These are phyloP conservation scores for Bactericera cockerelli DNA, from an alignment of 1,140 invertebrate genomes.

Conservation along the genomic window DNA sequence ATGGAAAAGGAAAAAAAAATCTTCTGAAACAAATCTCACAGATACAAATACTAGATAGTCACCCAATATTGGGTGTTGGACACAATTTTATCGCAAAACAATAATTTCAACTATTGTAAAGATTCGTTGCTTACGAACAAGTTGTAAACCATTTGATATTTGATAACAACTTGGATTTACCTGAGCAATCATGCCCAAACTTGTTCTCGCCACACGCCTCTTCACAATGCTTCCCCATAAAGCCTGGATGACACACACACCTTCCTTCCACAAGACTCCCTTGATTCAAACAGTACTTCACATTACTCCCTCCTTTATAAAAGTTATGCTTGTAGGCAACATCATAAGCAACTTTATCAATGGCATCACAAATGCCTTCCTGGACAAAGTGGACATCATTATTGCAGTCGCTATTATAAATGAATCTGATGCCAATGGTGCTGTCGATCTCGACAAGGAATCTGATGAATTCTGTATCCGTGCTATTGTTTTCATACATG, in stretches of 20 bases:
- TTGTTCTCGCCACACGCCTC: neutral
- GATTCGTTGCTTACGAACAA: too few relatives aligned
- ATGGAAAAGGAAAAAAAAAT: too few relatives aligned
- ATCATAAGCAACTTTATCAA: neutral
- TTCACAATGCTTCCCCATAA: slow-evolving; percentile 5
- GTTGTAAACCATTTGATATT: too few relatives aligned
- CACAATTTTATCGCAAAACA: too few relatives aligned
- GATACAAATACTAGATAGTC: too few relatives aligned
- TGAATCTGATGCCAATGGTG: neutral
- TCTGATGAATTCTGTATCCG: neutral
- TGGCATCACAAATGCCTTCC: neutral
- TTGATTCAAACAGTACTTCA: neutral
- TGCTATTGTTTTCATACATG: neutral
- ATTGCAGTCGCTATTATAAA: neutral
- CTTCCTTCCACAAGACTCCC: neutral
- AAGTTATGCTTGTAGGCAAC: neutral
- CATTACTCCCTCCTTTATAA: neutral
- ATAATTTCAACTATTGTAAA: too few relatives aligned
- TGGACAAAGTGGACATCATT: neutral
- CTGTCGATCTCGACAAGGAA: neutral
- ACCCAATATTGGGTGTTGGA: too few relatives aligned
- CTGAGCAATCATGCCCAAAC: neutral
- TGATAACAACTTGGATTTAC: too few relatives aligned
- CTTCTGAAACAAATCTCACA: too few relatives aligned
- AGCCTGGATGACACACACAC: neutral